Evolutionary conservation across 2,113 vertebrate genomes (phyloP).

Genomic region (Sinocyclocheilus rhinocerous): DNA sequence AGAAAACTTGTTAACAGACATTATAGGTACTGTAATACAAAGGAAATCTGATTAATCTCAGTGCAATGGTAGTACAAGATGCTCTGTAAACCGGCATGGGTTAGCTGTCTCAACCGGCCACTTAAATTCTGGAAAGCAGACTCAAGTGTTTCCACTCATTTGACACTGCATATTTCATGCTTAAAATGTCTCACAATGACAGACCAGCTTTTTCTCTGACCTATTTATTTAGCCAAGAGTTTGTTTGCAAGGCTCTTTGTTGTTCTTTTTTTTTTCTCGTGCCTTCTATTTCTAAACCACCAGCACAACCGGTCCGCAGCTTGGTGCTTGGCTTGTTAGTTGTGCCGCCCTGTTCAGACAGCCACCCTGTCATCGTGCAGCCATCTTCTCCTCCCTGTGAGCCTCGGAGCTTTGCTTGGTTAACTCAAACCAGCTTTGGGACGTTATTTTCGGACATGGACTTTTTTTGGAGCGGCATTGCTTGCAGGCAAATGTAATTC

Average conservation of each 20-base stretch:
- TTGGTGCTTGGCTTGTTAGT: slow-evolving; percentile 27
- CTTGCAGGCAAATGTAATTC: neutral
- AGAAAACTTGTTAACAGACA: neutral
- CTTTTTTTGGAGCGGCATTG: neutral
- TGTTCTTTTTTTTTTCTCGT: slow-evolving; percentile 17
- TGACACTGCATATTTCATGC: slow-evolving; percentile 4
- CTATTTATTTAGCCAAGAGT: slow-evolving; percentile 25
- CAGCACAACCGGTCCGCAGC: slow-evolving; percentile 29
- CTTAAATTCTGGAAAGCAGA: neutral
- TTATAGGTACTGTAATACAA: neutral
- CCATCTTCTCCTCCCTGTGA: slow-evolving; percentile 24
- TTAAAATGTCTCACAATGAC: slow-evolving; percentile 30
- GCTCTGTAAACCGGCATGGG: neutral
- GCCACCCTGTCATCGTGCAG: slow-evolving; percentile 49
- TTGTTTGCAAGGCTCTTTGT: slow-evolving; percentile 44
- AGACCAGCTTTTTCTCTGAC: slow-evolving; percentile 12
- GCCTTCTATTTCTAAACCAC: slow-evolving; percentile 33
- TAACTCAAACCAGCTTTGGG: slow-evolving; percentile 51
- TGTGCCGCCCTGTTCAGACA: slow-evolving; percentile 40
- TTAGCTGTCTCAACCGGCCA: neutral
- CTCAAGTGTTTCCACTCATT: slow-evolving; percentile 6
- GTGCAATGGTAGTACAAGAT: neutral
- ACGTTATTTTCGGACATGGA: slow-evolving; percentile 45
- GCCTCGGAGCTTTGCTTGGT: neutral
- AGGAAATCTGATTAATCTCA: neutral